Base-by-base conservation (phyloP, 2,113 vertebrate species). In the Pithys albifrons region DNA sequence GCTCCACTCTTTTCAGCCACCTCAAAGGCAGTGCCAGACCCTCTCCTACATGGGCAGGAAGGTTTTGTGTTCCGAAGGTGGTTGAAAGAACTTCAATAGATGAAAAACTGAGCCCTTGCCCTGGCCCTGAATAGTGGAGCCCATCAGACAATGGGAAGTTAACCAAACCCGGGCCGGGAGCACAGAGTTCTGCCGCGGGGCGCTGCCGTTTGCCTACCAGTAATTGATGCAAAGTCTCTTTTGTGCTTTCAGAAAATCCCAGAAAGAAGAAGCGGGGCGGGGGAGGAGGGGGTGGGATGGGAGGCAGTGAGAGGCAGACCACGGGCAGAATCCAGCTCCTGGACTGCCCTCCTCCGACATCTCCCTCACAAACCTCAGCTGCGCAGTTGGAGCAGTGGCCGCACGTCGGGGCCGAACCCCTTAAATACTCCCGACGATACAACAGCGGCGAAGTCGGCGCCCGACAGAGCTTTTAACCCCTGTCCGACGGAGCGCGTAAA, bases 221-320 rank as follows among this genome's bases (percentile, higher is more conserved):
- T 96, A 92, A 96, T 93, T 94, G 95, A 94, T 96, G 93, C 79
- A 94, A 96, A 93, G 65, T 95, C 88, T 35, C 93, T 91, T 96
- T 97, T 96, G 93, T 96, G 90, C 55, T 55, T 64, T 71, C 78
- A 82, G 85, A 96, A 92, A 94, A 92, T 59, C 93, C 88, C 83
- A 93, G 88, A 73, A 80, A 86, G 51, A 83, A 85, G 75, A 94
- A 75, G n/a, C 14, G 0, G 16, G 39, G 77, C 24, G 23, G 25
- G 57, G 9, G 23, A 14, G 31, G 22, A 16, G 35, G 61, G 20
- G 14, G 19, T 14, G 49, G 49, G 24, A 25, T 27, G 49, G 13
- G 25, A 14, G 25, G 49, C 23, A 25, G 49, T 41, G 75, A 31
- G 37, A 27, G 31, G 54, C 37, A 48, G 23, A 43, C 7, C 2